Evolutionary conservation across 2,113 vertebrate species (phyloP), one percentile per base, ranked within the genome.

Genomic region (Nothocercus nigrocapillus): DNA sequence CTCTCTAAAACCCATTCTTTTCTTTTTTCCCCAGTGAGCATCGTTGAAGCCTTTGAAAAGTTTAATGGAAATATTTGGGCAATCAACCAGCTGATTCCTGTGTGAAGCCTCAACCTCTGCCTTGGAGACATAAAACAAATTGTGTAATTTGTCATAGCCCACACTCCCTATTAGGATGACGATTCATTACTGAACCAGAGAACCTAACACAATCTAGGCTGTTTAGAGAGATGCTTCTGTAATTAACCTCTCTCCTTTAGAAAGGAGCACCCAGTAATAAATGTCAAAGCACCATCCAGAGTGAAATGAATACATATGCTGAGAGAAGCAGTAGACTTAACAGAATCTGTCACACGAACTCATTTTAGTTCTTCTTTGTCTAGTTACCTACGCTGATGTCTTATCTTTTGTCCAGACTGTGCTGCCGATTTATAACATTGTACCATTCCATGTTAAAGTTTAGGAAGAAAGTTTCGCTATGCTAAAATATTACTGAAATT

Each of bases 71-170:
- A 54, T 62, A 76, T 49, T 40, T 86, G 53, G 91, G 70, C 93
- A 84, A 49, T 82, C 90, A 79, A 86, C 69, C 92, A 73, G 61
- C 85, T 73, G 85, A 93, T 82, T 93, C 88, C 93, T 51, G 88
- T 85, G 90, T 92, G 83, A 95, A 87, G 92, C 83, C 73, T 93
- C 85, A 44, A 81, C 4, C 24, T 94, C 47, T 87, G 92, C 81
- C 74, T 53, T 51, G 81, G 72, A 95, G 92, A 82, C 28, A 7
- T 40, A 44, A 78, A 91, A 88, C 79, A 88, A 88, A 15, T 56
- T 13, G 34, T 78, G 74, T 85, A 73, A 77, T 86, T 85, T 92
- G 74, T 87, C 54, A 28, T 11, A 32, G 62, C 38, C 38, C 59
- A 56, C 40, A 1, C 40, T 76, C 74, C 73, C 49, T 34, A 25